Conservation (phyloP, 2,888 invertebrate genomes). For the Harmothoe impar region DNA sequence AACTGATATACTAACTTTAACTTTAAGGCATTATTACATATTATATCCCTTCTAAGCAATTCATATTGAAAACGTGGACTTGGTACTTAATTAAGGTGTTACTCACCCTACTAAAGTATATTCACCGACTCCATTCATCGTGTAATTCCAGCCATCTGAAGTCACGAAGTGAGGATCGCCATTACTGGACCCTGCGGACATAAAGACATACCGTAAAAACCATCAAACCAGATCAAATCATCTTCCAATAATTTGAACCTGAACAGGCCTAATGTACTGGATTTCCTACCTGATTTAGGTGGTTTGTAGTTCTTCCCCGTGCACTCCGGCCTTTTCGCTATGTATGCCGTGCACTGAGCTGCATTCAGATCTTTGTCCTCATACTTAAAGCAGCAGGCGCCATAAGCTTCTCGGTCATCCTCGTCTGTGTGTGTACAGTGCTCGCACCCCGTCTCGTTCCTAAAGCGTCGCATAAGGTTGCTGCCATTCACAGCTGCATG, state of each 20-base stretch:
- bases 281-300: background rate
- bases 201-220: too few species aligned
- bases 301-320: background rate
- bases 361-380: background rate
- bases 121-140: background rate
- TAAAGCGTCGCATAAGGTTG: background rate
- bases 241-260: too few species aligned
- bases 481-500: background rate
- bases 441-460: background rate
- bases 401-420: background rate
- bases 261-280: background rate
- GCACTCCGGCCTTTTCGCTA: background rate
- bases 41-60: too few species aligned
- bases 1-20: too few species aligned
- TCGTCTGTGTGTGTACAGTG: background rate
- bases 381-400: background rate
- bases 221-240: too few species aligned
- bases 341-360: background rate
- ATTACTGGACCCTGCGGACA: background rate
- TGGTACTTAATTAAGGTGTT: too few species aligned
- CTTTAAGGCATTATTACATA: too few species aligned
- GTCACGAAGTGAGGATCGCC: background rate
- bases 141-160: background rate
- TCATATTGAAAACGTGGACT: too few species aligned
- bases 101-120: background rate